phyloP scores from a whole-genome alignment of 2,797 vertebrate species.

The Sphenopsis melanotis region DNA sequence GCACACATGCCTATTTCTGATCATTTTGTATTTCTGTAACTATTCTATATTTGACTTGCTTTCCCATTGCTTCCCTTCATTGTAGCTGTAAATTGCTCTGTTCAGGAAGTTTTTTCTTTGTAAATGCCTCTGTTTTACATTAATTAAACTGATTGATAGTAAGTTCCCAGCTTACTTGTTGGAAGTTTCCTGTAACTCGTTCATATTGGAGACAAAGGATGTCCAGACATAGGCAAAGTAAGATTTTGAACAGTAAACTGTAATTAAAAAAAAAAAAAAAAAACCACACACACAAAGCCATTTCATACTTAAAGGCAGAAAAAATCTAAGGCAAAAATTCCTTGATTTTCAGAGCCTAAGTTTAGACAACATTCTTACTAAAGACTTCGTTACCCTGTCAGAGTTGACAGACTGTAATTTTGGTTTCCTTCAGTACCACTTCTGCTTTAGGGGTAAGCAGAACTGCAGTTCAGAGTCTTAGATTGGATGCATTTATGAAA shows the following conservation, averaged over 20 bases:
- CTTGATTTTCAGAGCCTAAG: neutral
- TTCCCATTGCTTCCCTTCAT: neutral
- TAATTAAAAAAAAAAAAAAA: neutral
- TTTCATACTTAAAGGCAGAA: neutral
- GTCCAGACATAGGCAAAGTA: neutral
- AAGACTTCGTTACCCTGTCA: neutral
- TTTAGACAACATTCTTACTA: neutral
- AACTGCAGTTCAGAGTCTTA: neutral
- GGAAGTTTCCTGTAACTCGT: neutral
- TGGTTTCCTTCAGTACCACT: neutral
- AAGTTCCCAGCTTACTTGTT: neutral
- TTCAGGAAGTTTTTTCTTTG: neutral
- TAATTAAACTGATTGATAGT: neutral
- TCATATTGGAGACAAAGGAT: neutral
- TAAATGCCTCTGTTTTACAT: neutral
- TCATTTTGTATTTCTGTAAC: neutral
- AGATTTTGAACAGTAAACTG: neutral
- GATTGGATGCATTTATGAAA: neutral
- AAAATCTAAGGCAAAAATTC: neutral
- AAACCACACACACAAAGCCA: neutral
- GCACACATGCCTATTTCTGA: neutral
- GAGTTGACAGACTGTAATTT: neutral
- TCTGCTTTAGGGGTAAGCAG: neutral
- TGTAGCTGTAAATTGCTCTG: neutral
- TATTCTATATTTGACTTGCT: neutral